Conservation (phyloP, 2,888 invertebrate genomes). For the Agapostemon virescens region DNA sequence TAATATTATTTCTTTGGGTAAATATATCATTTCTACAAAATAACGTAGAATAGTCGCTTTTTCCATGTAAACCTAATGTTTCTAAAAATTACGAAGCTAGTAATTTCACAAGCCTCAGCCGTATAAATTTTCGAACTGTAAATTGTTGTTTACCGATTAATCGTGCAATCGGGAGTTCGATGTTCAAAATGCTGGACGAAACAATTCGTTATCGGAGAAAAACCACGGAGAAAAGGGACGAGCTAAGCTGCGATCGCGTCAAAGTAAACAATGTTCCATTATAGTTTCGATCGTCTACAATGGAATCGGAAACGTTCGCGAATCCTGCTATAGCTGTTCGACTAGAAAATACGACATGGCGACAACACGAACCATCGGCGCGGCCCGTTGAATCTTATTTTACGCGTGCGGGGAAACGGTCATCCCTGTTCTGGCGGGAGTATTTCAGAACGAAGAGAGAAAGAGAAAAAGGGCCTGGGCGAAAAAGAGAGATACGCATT, state of each 20-base stretch:
- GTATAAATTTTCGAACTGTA: too few relatives aligned
- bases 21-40: too few relatives aligned
- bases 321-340: background rate
- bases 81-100: too few relatives aligned
- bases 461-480: background rate
- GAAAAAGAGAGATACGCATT: background rate
- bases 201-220: background rate
- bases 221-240: background rate
- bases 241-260: background rate
- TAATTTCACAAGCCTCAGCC: too few relatives aligned
- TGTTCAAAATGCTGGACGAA: too few relatives aligned
- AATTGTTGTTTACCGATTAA: too few relatives aligned
- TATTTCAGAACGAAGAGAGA: conserved; percentile 3
- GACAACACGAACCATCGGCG: background rate
- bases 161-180: too few relatives aligned
- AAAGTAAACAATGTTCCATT: background rate
- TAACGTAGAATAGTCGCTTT: too few relatives aligned
- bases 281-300: background rate
- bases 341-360: conserved; percentile 2
- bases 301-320: background rate
- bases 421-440: background rate
- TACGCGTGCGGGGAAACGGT: background rate
- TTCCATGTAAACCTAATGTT: too few relatives aligned
- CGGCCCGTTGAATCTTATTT: background rate
- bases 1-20: too few relatives aligned